Conservation (phyloP, 2,888 invertebrate species). For the Entomobrya proxima region DNA sequence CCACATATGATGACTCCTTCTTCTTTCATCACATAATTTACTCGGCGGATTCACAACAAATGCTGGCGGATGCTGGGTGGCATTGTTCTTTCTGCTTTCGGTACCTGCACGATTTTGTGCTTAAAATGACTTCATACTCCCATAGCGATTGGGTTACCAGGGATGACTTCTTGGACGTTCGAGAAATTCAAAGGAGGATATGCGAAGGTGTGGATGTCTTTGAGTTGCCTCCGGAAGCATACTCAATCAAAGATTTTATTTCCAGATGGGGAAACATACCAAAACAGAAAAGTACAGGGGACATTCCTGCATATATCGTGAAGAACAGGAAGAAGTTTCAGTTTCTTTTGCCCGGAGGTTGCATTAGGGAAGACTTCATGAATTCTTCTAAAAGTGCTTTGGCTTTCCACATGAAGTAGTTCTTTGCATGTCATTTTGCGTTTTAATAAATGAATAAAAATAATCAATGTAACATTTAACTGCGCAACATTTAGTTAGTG, state of each 20-base stretch:
- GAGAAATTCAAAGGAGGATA: slow-evolving; percentile 60
- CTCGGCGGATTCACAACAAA: not conserved
- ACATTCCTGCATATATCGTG: slow-evolving; percentile 50
- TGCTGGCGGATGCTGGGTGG: slow-evolving; percentile 66
- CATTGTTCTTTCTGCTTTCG: slow-evolving; percentile 70
- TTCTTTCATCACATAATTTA: slow-evolving; percentile 52
- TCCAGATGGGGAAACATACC: slow-evolving; percentile 46
- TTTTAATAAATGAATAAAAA: no score
- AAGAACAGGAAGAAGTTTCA: slow-evolving; percentile 43
- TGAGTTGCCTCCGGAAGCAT: slow-evolving; percentile 69
- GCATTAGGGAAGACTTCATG: slow-evolving; percentile 60
- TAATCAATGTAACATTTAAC: no score
- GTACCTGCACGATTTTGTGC: slow-evolving; percentile 62
- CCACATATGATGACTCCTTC: slow-evolving; percentile 19
- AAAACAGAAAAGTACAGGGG: slow-evolving; percentile 26
- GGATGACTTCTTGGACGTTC: not conserved
- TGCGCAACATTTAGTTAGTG: no score
- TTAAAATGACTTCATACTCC: slow-evolving; percentile 69
- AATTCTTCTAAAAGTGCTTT: no score
- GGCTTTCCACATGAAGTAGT: no score
- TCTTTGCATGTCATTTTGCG: no score
- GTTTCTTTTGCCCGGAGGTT: slow-evolving; percentile 67
- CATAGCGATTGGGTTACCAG: slow-evolving; percentile 60
- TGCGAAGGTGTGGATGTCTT: slow-evolving; percentile 64
- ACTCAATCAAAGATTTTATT: slow-evolving; percentile 58